Evolutionary conservation across 2,797 vertebrate species (phyloP).

Genomic region (Tadarida brasiliensis): DNA sequence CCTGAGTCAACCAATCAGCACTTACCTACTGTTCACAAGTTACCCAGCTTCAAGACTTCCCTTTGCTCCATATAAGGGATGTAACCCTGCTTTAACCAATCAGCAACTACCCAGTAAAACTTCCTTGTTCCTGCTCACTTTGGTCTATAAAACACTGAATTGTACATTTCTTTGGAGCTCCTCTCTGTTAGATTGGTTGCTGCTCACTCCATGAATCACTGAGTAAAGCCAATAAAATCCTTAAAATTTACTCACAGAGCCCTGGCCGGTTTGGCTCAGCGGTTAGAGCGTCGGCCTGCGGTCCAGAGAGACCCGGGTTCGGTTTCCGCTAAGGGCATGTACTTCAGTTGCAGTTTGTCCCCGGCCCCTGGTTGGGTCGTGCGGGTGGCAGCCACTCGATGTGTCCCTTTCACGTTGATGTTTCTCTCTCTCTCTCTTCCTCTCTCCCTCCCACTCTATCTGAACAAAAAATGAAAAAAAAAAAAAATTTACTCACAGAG

Average conservation of each 20-base stretch:
- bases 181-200: neutral
- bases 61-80: neutral
- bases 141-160: neutral
- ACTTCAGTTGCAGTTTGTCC: too few species aligned
- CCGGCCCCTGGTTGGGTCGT: too few species aligned
- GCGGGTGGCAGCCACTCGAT: too few species aligned
- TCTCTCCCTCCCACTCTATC: too few species aligned
- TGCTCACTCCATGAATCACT: neutral
- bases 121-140: neutral
- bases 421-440: too few species aligned
- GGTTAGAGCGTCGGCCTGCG: too few species aligned
- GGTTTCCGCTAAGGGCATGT: too few species aligned
- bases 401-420: too few species aligned
- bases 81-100: neutral
- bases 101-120: neutral
- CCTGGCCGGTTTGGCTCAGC: too few species aligned
- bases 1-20: neutral
- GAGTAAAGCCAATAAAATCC: neutral
- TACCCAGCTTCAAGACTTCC: neutral
- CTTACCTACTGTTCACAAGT: neutral
- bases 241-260: neutral
- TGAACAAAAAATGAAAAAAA: too few species aligned
- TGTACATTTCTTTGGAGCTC: neutral
- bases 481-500: neutral
- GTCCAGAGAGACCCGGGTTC: too few species aligned